Evolutionary conservation across 2,888 invertebrate species (phyloP), one percentile per base, ranked within the genome.

Genomic region (Drosophila imparisetae): DNA sequence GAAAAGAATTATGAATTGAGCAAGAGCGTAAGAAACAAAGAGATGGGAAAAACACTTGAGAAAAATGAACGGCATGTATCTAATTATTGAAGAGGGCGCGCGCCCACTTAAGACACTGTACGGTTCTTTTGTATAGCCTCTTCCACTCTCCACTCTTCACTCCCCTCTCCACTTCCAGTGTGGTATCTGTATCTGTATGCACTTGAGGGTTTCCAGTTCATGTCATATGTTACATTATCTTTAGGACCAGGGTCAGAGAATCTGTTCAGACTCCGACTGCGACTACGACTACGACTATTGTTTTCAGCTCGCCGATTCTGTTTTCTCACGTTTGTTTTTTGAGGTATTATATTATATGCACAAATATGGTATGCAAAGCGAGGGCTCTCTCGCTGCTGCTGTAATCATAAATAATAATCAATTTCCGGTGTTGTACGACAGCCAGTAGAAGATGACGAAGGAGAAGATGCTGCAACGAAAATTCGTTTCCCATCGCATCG

Each of bases 361-460:
- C 21, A 32, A 18, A 34, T 36, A 27, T 21, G 21, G 57, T 78
- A 77, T 78, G 81, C 77, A 75, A 76, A 80, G 79, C 15, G 42
- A 21, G n/a, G 34, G 42, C 55, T 38, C 30, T 11, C 15, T 24
- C 40, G 29, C 21, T 53, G 10, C 48, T 30, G 68, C 67, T 34
- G 68, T 72, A 86, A 86, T 86, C 90, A 90, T 88, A 86, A 86
- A 86, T 86, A 90, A 86, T 86, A 86, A 90, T 86, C 90, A 86
- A 86, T 86, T 86, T 86, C 90, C 86, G 90, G 86, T 78, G 40
- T 29, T 45, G 27, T n/a, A 27, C 4, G 21, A 32, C 13, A 34
- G 30, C 36, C 18, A 54, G n/a, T 38, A 45, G 7, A 18, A 21
- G 45, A 29, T 34, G 34, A 63, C 1, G n/a, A 10, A 24, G 38